These are phyloP conservation scores for Spheniscus humboldti DNA, from an alignment of 2,797 vertebrate species.

Conservation along the genomic window DNA sequence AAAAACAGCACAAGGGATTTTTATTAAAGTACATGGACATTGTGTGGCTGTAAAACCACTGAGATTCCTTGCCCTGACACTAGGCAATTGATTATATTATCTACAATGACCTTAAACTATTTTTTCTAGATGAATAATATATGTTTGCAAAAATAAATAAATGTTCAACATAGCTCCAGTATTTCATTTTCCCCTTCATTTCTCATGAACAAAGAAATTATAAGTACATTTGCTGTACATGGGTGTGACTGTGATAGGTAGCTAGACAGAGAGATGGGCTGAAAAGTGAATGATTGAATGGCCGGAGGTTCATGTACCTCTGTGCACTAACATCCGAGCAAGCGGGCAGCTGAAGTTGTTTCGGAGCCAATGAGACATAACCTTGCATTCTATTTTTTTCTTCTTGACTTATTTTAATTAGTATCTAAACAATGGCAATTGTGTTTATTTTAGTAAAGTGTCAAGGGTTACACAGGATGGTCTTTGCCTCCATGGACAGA, in stretches of 20 bases:
- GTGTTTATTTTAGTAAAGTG: background rate
- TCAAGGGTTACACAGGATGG: background rate
- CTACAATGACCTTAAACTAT: background rate
- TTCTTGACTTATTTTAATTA: background rate
- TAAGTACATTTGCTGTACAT: background rate
- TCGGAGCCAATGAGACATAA: background rate
- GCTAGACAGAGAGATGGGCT: background rate
- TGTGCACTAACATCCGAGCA: background rate
- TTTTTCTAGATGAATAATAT: background rate
- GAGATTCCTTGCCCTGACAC: background rate
- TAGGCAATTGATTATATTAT: background rate
- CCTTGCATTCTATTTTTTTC: background rate
- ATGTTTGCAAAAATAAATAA: background rate
- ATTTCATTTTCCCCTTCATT: background rate
- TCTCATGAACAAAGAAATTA: background rate
- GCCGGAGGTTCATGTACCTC: background rate
- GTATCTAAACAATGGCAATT: background rate
- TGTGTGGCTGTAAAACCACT: background rate
- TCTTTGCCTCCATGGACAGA: background rate
- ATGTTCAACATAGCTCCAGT: background rate
- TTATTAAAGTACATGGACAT: background rate
- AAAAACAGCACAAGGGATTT: background rate
- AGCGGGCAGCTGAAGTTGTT: background rate
- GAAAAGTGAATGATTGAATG: background rate
- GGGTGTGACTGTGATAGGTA: background rate